Base-by-base conservation (phyloP, 2,797 vertebrate species). In the Paratrypauchen microcephalus region DNA sequence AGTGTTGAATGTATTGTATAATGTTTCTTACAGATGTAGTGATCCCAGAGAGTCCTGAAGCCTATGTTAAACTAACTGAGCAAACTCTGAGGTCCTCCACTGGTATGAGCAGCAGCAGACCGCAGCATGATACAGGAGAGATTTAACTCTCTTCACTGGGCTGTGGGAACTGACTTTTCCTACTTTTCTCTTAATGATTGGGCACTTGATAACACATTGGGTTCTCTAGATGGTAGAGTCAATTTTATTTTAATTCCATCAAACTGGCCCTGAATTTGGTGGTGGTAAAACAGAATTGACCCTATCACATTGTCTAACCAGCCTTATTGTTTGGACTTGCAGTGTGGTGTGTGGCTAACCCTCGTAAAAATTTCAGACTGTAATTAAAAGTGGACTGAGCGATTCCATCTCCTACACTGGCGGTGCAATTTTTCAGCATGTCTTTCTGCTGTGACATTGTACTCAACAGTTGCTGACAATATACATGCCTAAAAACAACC, bases 21-120 rank as follows among this genome's bases (percentile, higher is more conserved):
- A 96, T 94, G 91, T 95, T 92, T 92, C 93, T 95, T 94, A 76
- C 96, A 97, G 95, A 96, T 94, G 82, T 96, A 95, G 92, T 93
- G 91, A 96, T 97, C 81, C 93, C 96, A 69, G 95, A 96, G 91
- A 96, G 91, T 89, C 93, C 94, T 11, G 96, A 96, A 89, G 95
- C 94, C 94, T 97, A 90, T 96, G 91, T 96, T 94, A 94, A 93
- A 92, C 92, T 96, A 91, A 97, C 95, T 92, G 94, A 96, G 89
- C 94, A 94, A 88, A 85, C 93, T 81, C 94, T 97, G 93, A 95
- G 91, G 95, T 93, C 90, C 84, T 86, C 83, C 81, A 91, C 93
- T 92, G 96, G 95, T 96, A 96, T 94, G 95, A 83, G 50, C 63
- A 28, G 75, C 81, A 60, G 78, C 86, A 84, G 85, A 83, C 68